Conservation (phyloP, 2,888 invertebrate genomes). For the Brachynemurus nebulosus region DNA sequence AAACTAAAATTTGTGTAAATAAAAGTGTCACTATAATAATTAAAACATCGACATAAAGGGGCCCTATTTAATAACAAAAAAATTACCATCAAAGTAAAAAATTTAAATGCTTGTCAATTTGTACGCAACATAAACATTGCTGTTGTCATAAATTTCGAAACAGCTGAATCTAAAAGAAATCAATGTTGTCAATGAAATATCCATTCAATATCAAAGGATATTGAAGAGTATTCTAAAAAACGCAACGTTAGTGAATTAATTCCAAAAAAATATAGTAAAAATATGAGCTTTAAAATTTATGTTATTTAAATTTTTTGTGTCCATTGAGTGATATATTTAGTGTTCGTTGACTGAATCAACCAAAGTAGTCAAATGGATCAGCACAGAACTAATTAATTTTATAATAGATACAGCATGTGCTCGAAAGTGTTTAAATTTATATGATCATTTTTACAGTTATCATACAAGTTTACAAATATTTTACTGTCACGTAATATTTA, state of each 20-base stretch:
- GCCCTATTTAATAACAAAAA: no score
- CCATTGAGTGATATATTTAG: neutral
- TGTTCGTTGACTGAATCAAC: neutral
- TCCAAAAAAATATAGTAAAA: neutral
- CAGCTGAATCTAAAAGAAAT: neutral
- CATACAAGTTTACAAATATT: conserved; percentile 1
- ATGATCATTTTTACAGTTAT: neutral
- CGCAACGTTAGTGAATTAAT: neutral
- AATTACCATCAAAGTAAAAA: no score
- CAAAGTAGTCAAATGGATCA: neutral
- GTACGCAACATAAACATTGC: no score
- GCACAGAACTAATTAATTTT: conserved; percentile 1
- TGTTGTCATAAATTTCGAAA: neutral
- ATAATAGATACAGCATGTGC: conserved; percentile 10
- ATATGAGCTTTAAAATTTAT: neutral
- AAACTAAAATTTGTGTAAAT: no score
- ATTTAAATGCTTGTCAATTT: no score
- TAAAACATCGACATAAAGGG: no score
- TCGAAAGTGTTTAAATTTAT: neutral
- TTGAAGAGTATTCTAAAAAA: neutral
- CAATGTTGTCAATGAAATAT: neutral
- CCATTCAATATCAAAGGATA: neutral
- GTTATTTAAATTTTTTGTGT: neutral
- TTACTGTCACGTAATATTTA: neutral
- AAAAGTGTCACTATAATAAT: no score